These are phyloP conservation scores for Orchesella flavescens DNA, from an alignment of 2,888 invertebrate species.

Conservation along the genomic window DNA sequence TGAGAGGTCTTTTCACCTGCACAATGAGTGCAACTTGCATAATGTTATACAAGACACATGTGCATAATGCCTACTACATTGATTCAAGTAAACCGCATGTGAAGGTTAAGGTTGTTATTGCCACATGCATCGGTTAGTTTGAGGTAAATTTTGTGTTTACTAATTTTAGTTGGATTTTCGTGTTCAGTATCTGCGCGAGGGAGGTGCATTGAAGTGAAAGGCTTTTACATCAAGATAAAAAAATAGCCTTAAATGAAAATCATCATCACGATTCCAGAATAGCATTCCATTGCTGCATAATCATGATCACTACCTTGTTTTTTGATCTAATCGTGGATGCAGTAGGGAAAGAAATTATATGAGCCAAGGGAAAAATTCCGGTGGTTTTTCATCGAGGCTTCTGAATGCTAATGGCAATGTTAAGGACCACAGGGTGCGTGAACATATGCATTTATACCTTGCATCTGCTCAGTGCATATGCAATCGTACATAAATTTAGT, in stretches of 20 bases:
- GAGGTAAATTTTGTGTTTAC: constrained; percentile 31
- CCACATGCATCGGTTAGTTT: constrained; percentile 25
- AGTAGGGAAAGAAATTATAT: constrained; percentile 17
- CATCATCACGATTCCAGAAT: too few relatives aligned
- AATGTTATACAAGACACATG: constrained; percentile 16
- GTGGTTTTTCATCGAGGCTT: constrained; percentile 50
- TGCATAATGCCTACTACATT: not conserved
- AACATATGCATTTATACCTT: constrained; percentile 52
- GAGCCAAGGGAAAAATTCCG: constrained; percentile 56
- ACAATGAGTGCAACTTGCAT: constrained; percentile 35
- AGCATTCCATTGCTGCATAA: not conserved
- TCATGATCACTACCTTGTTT: constrained; percentile 11
- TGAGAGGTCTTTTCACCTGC: constrained; percentile 54
- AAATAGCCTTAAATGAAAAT: not conserved
- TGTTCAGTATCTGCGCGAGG: not conserved
- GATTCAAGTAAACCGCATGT: not conserved
- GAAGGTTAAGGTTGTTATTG: constrained; percentile 33
- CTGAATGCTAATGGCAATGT: constrained; percentile 61
- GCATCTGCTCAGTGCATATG: constrained; percentile 36
- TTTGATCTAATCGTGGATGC: constrained; percentile 45
- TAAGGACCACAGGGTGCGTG: constrained; percentile 63
- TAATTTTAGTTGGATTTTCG: not conserved
- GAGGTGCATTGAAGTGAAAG: not conserved
- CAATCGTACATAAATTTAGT: not conserved
- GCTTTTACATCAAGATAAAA: constrained; percentile 3